Evolutionary conservation across 2,113 vertebrate species (phyloP).

Genomic region (Eurypyga helias): DNA sequence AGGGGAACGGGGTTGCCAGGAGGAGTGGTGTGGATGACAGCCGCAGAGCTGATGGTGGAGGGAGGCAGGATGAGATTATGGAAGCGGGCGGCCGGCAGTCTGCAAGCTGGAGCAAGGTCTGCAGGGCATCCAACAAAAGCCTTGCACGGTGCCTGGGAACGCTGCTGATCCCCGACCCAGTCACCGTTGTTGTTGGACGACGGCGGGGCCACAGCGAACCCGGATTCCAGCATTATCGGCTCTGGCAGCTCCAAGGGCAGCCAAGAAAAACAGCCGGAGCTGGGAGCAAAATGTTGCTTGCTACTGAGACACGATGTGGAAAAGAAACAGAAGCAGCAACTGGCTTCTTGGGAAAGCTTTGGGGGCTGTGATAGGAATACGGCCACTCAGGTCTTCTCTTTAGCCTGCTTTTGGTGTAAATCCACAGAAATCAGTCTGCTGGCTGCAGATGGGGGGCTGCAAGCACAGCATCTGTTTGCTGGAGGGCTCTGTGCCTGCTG

Average conservation of each 20-base stretch:
- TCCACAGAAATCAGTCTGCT: background rate
- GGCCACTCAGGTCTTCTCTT: background rate
- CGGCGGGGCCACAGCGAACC: fast-evolving
- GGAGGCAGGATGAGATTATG: background rate
- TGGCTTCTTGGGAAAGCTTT: background rate
- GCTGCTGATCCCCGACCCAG: background rate
- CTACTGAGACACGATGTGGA: background rate
- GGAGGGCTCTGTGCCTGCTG: background rate
- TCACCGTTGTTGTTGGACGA: background rate
- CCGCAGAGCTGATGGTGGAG: background rate
- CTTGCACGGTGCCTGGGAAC: background rate
- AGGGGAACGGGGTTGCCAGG: background rate
- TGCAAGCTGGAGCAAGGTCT: background rate
- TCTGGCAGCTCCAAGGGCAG: background rate
- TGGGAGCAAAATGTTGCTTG: background rate
- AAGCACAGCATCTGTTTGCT: background rate
- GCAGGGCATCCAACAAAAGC: background rate
- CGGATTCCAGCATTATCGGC: fast-evolving
- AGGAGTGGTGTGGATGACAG: background rate
- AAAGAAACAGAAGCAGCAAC: background rate
- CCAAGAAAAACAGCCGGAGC: constrained; percentile 25
- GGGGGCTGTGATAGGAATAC: background rate
- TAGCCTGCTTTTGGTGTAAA: background rate
- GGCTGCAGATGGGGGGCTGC: background rate
- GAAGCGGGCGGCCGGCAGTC: fast-evolving